Base-by-base conservation (phyloP, 2,113 vertebrate genomes). In the Microcebus lehilahytsara region DNA sequence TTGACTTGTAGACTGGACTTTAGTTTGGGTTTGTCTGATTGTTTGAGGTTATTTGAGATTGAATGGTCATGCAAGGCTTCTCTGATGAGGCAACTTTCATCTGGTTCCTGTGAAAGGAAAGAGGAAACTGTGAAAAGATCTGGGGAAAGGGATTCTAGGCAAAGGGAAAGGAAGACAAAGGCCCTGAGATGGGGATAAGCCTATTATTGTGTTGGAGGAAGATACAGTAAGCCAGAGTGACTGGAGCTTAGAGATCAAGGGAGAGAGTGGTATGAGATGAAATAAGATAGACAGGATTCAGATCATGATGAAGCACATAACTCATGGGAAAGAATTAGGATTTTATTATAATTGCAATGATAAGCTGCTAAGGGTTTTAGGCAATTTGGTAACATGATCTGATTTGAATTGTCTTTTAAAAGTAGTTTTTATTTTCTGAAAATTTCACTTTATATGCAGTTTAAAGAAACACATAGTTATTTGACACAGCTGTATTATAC, bases 321-420 rank as follows among this genome's bases (percentile, higher is more conserved):
- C 10, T 67, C 60, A 67, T 46, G 84, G 40, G 60, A 86, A 32
- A 85, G n/a, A 79, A 25, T 85, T 80, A 75, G 16, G 17, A 93
- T 93, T 96, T 90, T 92, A 60, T 78, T 78, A 42, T 72, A 72
- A 60, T 89, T 89, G 23, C 80, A 85, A 40, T 78, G 34, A 37
- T 72, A 91, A 92, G 30, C 7, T 53, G 66, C 53, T 77, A 77
- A 49, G 17, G 42, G 53, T 91, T 92, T 95, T 66, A 85, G 69
- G 30, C 58, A 89, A 80, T 96, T 89, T 80, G 66, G 40, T 77
- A 40, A 85, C 62, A 69, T 79, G 7, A 81, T 85, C 23, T 56
- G 51, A 69, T 85, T 75, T 89, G 22, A 91, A 85, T 77, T 90
- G 96, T 86, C 42, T 91, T 74, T 91, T 85, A 71, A 92, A 87